Evolutionary conservation across 2,888 invertebrate genomes (phyloP), one percentile per base, ranked within the genome.

Genomic region (Asteroscopus sphinx): DNA sequence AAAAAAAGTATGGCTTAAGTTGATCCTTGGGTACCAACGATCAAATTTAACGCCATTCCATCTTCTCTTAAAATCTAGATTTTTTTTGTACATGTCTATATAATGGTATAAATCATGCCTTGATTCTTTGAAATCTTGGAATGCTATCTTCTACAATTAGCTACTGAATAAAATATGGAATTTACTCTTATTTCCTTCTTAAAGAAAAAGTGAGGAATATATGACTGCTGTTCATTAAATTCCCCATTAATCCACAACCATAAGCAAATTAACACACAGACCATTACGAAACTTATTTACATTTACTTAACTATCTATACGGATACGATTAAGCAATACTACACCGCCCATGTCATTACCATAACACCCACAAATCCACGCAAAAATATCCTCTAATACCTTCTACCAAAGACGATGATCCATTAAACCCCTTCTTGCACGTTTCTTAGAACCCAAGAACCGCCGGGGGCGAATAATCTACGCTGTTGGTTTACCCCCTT

Each of bases 401-500:
- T 9, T 17, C 9, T 4, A 1, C 0, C 47, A 68, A 62, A 63
- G 59, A 15, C 36, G 17, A 56, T 42, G 61, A 63, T 69, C 54
- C 44, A 37, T 15, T 58, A 15, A 30, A 44, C 11, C 8, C 9
- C 26, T 26, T 8, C 11, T 37, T 36, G 26, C 13, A 39, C 52
- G 35, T 61, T 46, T 21, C 62, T 63, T 35, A 63, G 59, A 54
- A 39, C 58, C 61, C 41, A 56, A 61, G 57, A 44, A 60, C 44
- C 42, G 78, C 83, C 77, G 45, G 26, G 30, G 80, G 83, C 83
- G 72, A 59, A 77, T 78, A 82, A 83, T 82, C 82, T 81, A 25
- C 72, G 51, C 59, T 81, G 83, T 83, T 82, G 72, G 79, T 59
- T 80, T 72, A 72, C 76, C 82, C 82, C 71, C 73, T 74, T 80